These are phyloP conservation scores for Erebia ligea DNA, from an alignment of 2,888 invertebrate species.

Conservation along the genomic window DNA sequence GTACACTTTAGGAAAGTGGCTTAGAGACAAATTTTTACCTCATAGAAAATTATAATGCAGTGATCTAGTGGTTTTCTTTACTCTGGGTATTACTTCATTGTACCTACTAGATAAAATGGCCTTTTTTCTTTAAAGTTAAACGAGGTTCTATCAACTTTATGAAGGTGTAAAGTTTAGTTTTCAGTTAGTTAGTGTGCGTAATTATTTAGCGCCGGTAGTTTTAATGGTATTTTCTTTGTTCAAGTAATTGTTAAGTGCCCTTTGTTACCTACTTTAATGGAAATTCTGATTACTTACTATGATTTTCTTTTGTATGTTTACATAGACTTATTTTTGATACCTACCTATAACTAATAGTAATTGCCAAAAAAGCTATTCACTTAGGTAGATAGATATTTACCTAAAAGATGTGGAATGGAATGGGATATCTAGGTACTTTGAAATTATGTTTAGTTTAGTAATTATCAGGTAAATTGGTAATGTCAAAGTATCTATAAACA, in stretches of 20 bases:
- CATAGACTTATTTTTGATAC: too few relatives aligned
- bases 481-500: too few relatives aligned
- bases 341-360: too few relatives aligned
- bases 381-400: too few relatives aligned
- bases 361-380: too few relatives aligned
- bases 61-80: conserved; percentile 16
- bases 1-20: too few relatives aligned
- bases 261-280: conserved; percentile 45
- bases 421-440: too few relatives aligned
- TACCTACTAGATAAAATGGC: conserved; percentile 3
- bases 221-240: conserved; percentile 66
- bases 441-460: too few relatives aligned
- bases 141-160: conserved; percentile 46
- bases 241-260: conserved; percentile 51
- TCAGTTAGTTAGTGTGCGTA: conserved; percentile 58
- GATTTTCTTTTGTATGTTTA: too few relatives aligned
- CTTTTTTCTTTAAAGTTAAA: conserved; percentile 37
- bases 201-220: conserved; percentile 59
- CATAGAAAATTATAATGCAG: background rate
- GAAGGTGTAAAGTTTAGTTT: conserved; percentile 55
- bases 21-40: background rate
- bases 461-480: too few relatives aligned
- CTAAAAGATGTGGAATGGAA: too few relatives aligned
- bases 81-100: conserved; percentile 19
- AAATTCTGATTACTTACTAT: conserved; percentile 15